Base-by-base conservation (phyloP, 2,797 vertebrate species). In the Sebastes minor region DNA sequence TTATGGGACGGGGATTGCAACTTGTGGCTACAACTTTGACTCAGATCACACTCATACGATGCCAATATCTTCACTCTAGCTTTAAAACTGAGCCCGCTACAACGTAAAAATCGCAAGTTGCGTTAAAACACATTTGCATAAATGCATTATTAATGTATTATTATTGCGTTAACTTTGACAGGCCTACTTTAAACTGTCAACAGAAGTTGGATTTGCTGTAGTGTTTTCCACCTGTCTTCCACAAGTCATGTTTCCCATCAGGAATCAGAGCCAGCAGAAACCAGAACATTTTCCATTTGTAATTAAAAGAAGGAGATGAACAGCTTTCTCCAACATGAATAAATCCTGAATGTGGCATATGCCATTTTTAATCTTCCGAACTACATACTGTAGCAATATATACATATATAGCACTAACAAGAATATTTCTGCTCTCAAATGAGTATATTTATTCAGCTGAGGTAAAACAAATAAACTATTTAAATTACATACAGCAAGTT, bases 211-310 rank as follows among this genome's bases (percentile, higher is more conserved):
- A 64, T 56, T 72, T 2, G 18, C 65, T 70, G 61, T 13, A 30
- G 49, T 55, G 76, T 69, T 80, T 88, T 85, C 69, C 78, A 81
- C 69, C 63, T 82, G 75, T 64, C 62, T 60, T 59, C 70, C 62
- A 74, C 53, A 69, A 75, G 61, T 65, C 64, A 73, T 32, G 28
- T 64, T 68, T 80, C 69, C 61, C 53, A 69, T 13, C 22, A 74
- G 14, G 69, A 73, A 80, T 76, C 13, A 53, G 22, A 60, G 64
- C 57, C 70, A 80, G 60, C 33, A 70, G 72, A 80, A 81, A 78
- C 56, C 66, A 60, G 11, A 30, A 68, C 55, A 66, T 71, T 80
- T 78, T 88, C 68, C 23, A 30, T 3, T 71, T 71, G 38, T 57
- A 82, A 81, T 71, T 74, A 70, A 28, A 81, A 78, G 69, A 42